Evolutionary conservation across 1,140 invertebrate genomes (phyloP), one percentile per base, ranked within the genome.

Genomic region (Drosophila mauritiana): DNA sequence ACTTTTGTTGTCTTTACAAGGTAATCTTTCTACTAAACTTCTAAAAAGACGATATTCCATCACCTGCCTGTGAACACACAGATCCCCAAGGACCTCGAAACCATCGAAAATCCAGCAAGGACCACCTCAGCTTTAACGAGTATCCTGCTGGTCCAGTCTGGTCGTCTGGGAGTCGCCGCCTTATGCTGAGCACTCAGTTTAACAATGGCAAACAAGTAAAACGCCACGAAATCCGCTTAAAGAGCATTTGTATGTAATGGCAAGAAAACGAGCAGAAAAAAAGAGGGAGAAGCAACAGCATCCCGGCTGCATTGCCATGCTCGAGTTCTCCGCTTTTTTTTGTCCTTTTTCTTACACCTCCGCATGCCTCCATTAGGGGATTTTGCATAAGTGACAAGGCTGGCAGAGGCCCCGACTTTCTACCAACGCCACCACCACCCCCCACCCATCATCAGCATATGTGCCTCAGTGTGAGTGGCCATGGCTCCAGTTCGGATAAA

Each of bases 161-260:
- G 40, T 36, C 46, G 45, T 52, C 36, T 63, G 73, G 68, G 73
- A 68, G 46, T 65, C 43, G n/a, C 52, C 22, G 72, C 70, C 84
- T 59, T 82, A 76, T 86, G 83, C 79, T 83, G 79, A 88, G 79
- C 83, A 80, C 79, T 89, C 84, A 83, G 84, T 88, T 88, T 89
- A 83, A 88, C 83, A 88, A 88, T 89, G 83, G 84, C 84, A 88
- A 88, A 88, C 84, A 88, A 88, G 76, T 84, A 88, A 89, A 88
- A 78, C 73, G 80, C 73, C 67, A 56, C 80, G 67, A 84, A 88
- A 88, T 84, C 84, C 84, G 84, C 84, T 88, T 89, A 88, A 88
- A 88, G 83, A 88, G 84, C 84, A 89, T 89, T 88, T 88, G 84
- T 89, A 77, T 88, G 83, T 88, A 75, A 86, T 63, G 68, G 73